Evolutionary conservation across 1,140 invertebrate genomes (phyloP).

Genomic region (Listronotus bonariensis): DNA sequence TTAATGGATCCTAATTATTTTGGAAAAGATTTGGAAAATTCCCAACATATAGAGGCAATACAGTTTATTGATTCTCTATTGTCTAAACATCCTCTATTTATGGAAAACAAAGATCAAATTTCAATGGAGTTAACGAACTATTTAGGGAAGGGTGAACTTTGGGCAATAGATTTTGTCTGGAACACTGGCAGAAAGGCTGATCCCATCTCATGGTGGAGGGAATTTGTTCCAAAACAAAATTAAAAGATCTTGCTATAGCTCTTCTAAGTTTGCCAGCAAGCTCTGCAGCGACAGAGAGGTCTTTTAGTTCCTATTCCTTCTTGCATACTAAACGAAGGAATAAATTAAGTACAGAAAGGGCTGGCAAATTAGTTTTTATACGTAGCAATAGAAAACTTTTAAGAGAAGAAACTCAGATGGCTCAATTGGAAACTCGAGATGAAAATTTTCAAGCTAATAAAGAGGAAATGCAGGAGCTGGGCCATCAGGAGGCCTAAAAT

Average conservation of each 20-base stretch:
- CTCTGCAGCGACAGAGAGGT: neutral
- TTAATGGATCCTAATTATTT: too few species aligned
- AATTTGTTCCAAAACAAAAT: neutral
- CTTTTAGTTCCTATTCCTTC: neutral
- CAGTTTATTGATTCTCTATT: neutral
- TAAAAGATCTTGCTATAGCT: neutral
- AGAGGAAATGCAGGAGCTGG: too few species aligned
- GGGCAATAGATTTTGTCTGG: neutral
- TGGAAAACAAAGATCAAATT: neutral
- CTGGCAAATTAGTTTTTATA: neutral
- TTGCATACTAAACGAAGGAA: neutral
- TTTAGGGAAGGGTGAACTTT: neutral
- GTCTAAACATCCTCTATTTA: neutral
- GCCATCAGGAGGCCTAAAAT: too few species aligned
- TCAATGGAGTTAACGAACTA: neutral
- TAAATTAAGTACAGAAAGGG: neutral
- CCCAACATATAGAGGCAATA: neutral
- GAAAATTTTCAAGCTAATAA: too few species aligned
- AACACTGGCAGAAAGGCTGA: neutral
- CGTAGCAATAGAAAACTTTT: neutral
- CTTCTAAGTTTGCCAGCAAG: neutral
- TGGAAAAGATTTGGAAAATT: neutral
- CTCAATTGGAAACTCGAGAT: too few species aligned
- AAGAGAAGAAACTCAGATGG: too few species aligned
- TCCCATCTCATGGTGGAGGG: conserved; percentile 2